Evolutionary conservation across 92 coral and sea anemone species (phyloP), one percentile per base, ranked within the genome.

Genomic region (Desmophyllum pertusum): DNA sequence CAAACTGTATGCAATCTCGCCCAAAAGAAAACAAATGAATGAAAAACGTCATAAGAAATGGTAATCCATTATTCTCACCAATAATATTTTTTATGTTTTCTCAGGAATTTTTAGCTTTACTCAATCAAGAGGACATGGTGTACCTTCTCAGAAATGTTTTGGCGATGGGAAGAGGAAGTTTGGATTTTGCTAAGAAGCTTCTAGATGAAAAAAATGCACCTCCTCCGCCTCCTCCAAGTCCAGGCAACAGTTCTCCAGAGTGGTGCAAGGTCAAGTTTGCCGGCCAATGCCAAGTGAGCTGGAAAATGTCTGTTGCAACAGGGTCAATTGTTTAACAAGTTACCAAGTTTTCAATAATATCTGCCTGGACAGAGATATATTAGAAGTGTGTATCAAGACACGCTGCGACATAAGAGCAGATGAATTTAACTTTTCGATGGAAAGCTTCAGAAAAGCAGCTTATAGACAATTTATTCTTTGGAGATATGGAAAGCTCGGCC

Each of bases 401-500:
- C 50, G 53, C 43, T 70, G 90, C 27, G 85, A 79, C 50, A 79
- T 57, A 9, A 37, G 73, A 21, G 89, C 84, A 27, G 79, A 78
- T 25, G 84, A 85, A 23, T 75, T 79, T 15, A 68, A 86, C 72
- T 86, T 78, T 46, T 67, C 72, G 17, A 72, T 79, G 78, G 48
- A 55, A 29, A 69, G 85, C 15, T 86, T 51, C 42, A 70, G 85
- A 8, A 86, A 86, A 68, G 79, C 79, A 13, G 78, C 75, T 18
- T 86, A 86, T 43, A 75, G 81, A 23, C 79, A 78, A 68, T 86
- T 35, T 29, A 73, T 72, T 21, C 59, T 86, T 25, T 70, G 80
- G 89, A 66, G 43, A 38, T 79, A 86, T 73, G 85, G 85, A 17
- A 79, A 82, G 46, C 81, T 86, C 7, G 90, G 90, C 9, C 81